Conservation (phyloP, 2,888 invertebrate species). For the Protophormia terraenovae region DNA sequence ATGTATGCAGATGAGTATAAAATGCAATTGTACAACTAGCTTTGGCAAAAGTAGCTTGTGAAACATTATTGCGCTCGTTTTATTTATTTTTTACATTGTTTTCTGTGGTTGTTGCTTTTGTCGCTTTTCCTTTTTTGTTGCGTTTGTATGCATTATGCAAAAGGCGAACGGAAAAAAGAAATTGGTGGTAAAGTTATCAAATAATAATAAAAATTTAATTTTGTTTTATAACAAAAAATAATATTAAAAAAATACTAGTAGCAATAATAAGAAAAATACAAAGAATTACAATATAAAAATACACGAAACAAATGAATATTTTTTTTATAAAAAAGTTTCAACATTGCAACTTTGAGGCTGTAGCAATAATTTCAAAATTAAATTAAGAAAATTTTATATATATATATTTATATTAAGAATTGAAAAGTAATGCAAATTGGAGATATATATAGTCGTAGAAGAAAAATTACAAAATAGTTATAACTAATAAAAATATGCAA, state of each 20-base stretch:
- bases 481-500: no score
- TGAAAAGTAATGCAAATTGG: no score
- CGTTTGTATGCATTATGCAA: conserved; percentile 35
- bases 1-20: conserved; percentile 52
- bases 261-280: not conserved
- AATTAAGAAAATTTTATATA: not conserved
- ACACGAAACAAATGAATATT: not conserved
- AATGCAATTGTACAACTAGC: conserved; percentile 54
- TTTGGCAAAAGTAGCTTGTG: conserved; percentile 50
- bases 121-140: not conserved
- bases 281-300: conserved; percentile 23
- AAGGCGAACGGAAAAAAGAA: conserved; percentile 1
- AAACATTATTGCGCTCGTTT: conserved; percentile 54
- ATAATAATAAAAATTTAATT: conserved; percentile 60
- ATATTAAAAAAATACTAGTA: not conserved
- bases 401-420: not conserved
- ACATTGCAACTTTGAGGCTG: not conserved
- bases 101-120: conserved; percentile 14
- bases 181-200: conserved; percentile 64
- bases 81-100: conserved; percentile 45
- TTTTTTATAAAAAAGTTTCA: conserved; percentile 1
- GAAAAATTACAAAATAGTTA: no score
- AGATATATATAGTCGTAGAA: no score
- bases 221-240: conserved; percentile 30
- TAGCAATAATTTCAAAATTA: not conserved